Conservation (phyloP, 2,888 invertebrate species). For the Drosophila peninsularis region DNA sequence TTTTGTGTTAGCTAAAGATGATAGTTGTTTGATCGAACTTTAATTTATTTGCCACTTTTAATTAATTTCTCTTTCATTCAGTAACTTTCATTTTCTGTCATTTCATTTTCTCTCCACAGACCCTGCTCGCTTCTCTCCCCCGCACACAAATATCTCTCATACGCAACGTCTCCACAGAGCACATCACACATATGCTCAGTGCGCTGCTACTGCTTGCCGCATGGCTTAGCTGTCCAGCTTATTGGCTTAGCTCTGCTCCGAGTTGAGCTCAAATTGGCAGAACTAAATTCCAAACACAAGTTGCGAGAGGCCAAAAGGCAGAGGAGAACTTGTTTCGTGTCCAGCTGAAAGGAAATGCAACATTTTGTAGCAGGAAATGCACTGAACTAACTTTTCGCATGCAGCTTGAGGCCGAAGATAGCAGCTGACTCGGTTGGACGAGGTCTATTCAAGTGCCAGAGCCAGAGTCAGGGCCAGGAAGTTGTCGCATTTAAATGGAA, state of each 20-base stretch:
- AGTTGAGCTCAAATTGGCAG: slow-evolving; percentile 41
- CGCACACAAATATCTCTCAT: not conserved
- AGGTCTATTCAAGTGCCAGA: slow-evolving; percentile 28
- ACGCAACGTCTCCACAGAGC: not conserved
- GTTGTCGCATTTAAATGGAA: slow-evolving; percentile 63
- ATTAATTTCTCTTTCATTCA: not conserved
- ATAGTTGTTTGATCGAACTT: not conserved
- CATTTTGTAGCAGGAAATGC: slow-evolving; percentile 69
- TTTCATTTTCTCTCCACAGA: not conserved
- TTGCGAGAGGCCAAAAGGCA: slow-evolving; percentile 29
- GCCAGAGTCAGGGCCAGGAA: too few relatives aligned
- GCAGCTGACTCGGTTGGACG: not conserved
- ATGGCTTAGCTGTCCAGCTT: slow-evolving; percentile 17
- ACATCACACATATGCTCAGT: slow-evolving; percentile 18
- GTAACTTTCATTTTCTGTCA: not conserved
- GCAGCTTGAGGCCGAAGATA: slow-evolving; percentile 27
- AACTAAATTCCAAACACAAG: slow-evolving; percentile 62
- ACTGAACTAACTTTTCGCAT: slow-evolving; percentile 52
- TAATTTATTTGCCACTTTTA: not conserved
- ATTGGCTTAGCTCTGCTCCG: slow-evolving; percentile 34
- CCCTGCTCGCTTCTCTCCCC: not conserved
- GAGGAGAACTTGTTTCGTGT: slow-evolving; percentile 29
- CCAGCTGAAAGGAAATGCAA: slow-evolving; percentile 65
- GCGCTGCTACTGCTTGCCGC: too few relatives aligned
- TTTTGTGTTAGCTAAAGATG: too few relatives aligned